phyloP scores from a whole-genome alignment of 2,113 vertebrate species.

The Pyxicephalus adspersus region DNA sequence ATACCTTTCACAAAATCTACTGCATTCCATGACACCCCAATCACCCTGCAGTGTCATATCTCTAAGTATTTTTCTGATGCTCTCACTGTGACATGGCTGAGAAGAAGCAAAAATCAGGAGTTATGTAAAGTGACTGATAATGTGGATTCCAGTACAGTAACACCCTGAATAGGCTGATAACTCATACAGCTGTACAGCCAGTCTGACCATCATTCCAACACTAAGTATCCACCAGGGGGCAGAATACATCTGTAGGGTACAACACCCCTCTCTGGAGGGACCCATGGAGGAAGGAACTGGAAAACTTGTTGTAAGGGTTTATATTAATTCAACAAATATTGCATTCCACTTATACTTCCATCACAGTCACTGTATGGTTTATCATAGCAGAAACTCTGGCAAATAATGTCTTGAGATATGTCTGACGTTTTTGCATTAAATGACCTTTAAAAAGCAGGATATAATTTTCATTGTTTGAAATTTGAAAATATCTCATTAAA shows the following conservation, averaged over 20 bases:
- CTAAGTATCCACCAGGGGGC: background rate
- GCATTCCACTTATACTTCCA: too few species aligned
- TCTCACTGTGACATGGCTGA: conserved; percentile 14
- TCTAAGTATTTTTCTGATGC: conserved; percentile 31
- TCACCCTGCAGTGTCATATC: background rate
- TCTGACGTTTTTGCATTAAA: too few species aligned
- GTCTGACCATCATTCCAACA: conserved; percentile 15
- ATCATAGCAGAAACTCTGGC: too few species aligned
- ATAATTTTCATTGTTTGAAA: too few species aligned
- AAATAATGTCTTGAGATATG: too few species aligned
- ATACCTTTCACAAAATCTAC: too few species aligned
- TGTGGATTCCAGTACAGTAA: background rate
- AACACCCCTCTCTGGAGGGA: background rate
- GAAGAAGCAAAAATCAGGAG: too few species aligned
- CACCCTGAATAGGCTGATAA: background rate
- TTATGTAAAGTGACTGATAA: background rate
- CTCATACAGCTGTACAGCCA: background rate
- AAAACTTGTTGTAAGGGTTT: background rate
- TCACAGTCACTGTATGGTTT: too few species aligned
- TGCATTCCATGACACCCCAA: background rate
- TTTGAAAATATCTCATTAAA: too few species aligned
- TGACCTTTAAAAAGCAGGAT: too few species aligned
- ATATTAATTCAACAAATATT: too few species aligned
- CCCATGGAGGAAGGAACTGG: background rate
- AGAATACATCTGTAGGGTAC: conserved; percentile 25